Percentiles rank a stretch among this genome's conserved stretches.
These are phyloP conservation scores for Hemitrygon akajei DNA, from an alignment of 2,797 vertebrate species.

Conservation along the genomic window DNA sequence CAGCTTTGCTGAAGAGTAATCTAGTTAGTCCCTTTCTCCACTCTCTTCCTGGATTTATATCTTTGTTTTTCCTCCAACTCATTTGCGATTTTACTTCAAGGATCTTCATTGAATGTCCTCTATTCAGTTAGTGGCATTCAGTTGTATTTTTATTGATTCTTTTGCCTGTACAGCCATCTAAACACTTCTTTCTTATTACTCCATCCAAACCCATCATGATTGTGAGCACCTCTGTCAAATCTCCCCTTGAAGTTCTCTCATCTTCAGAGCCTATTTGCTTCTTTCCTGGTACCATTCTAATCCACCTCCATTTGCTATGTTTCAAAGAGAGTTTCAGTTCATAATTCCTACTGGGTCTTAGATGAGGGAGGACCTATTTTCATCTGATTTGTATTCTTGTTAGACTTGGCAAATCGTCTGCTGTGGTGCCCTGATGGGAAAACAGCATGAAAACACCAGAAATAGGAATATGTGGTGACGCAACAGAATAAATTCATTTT, in stretches of 20 bases:
- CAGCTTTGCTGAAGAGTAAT: not conserved
- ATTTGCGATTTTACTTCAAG: not conserved
- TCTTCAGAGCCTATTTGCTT: not conserved
- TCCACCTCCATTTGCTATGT: too few species aligned
- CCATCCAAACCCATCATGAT: not conserved
- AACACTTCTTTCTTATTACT: not conserved
- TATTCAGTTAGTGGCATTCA: not conserved
- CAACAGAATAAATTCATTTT: not conserved
- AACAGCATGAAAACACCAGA: not conserved
- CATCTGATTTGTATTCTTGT: not conserved
- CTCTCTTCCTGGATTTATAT: not conserved
- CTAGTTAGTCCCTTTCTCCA: not conserved
- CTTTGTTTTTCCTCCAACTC: not conserved
- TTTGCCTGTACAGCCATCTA: not conserved
- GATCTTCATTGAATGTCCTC: not conserved
- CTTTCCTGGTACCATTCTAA: not conserved
- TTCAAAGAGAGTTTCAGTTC: not conserved
- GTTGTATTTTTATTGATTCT: not conserved
- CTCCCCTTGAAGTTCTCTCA: not conserved
- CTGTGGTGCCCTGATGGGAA: not conserved
- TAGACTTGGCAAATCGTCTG: not conserved
- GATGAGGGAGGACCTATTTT: not conserved
- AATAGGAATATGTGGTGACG: not conserved
- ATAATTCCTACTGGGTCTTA: not conserved
- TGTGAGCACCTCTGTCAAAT: not conserved